Base-by-base conservation (phyloP, 2,113 vertebrate genomes). In the Pseudois nayaur region DNA sequence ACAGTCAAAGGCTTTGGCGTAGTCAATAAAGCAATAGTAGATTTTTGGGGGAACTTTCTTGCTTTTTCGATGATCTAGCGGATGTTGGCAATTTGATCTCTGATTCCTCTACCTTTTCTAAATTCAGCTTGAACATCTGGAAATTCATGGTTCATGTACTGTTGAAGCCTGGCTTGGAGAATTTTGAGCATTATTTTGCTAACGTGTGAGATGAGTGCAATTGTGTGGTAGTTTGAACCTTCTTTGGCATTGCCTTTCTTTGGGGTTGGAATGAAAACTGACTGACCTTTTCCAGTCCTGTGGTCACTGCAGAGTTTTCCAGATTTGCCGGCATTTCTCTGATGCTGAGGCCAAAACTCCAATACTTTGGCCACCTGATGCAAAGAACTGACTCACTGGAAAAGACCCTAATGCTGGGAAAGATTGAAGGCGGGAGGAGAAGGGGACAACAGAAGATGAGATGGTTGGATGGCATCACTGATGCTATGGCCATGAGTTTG, bases 21-120 rank as follows among this genome's bases (percentile, higher is more conserved):
- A 67, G n/a, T 21, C 64, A 36, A 36, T 67, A 36, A 36, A 10
- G 16, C 64, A 67, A 36, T 36, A 67, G 64, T 19, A n/a, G 64
- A 67, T 67, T n/a, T 31, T 33, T 0, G 14, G 50, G 50, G 13
- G 60, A 67, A n/a, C 64, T 67, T 17, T 67, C 33, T 67, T 67
- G 2, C 8, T 67, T 67, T 67, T 67, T 67, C 0, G 1, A 17
- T 67, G 16, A 67, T 19, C 64, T 4, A n/a, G 2, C 2, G 0
- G 16, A n/a, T 67, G 33, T n/a, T 67, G 33, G 33, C 64, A n/a
- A 17, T n/a, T 67, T 67, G 16, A 67, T 67, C 64, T n/a, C 33
- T 67, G 33, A 0, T 67, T 67, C 64, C 33, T 67, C 64, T 67
- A n/a, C 64, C 8, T 19, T n/a, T 67, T 67, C 33, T 19, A 67